These are phyloP conservation scores for Hepsetus odoe DNA, from an alignment of 2,113 vertebrate species.

Conservation along the genomic window DNA sequence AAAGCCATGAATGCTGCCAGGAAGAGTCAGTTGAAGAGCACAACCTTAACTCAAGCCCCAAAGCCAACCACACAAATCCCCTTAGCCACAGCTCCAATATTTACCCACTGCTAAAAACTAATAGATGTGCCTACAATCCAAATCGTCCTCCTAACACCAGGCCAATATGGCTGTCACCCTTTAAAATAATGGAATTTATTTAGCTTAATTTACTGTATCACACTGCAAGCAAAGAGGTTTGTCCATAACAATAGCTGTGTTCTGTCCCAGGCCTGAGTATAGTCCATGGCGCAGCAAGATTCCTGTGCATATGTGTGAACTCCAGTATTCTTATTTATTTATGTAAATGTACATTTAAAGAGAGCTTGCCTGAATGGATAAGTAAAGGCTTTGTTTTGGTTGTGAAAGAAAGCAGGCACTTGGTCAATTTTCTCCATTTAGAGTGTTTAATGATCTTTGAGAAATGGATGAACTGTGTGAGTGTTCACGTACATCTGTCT, in stretches of 20 bases:
- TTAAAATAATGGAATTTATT: not conserved
- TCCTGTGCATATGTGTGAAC: conserved; percentile 20
- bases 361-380: conserved; percentile 29
- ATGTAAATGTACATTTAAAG: conserved; percentile 43
- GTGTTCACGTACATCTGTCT: not conserved
- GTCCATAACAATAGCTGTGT: not conserved
- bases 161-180: not conserved
- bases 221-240: not conserved
- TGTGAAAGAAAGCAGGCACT: not conserved
- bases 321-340: conserved; percentile 57
- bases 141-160: conserved; percentile 20
- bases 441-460: conserved; percentile 20
- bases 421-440: conserved; percentile 25
- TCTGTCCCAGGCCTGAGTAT: not conserved
- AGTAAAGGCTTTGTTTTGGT: conserved; percentile 28
- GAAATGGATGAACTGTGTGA: conserved; percentile 25
- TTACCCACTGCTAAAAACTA: conserved; percentile 6
- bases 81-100: conserved; percentile 16
- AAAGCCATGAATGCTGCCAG: conserved; percentile 75
- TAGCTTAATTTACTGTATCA: not conserved
- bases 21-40: conserved; percentile 53
- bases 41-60: conserved; percentile 39
- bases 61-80: conserved; percentile 7
- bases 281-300: conserved; percentile 13
- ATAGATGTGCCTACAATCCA: conserved; percentile 17